Evolutionary conservation across 2,113 vertebrate species (phyloP), one percentile per base, ranked within the genome.

Genomic region (Halichoerus grypus): DNA sequence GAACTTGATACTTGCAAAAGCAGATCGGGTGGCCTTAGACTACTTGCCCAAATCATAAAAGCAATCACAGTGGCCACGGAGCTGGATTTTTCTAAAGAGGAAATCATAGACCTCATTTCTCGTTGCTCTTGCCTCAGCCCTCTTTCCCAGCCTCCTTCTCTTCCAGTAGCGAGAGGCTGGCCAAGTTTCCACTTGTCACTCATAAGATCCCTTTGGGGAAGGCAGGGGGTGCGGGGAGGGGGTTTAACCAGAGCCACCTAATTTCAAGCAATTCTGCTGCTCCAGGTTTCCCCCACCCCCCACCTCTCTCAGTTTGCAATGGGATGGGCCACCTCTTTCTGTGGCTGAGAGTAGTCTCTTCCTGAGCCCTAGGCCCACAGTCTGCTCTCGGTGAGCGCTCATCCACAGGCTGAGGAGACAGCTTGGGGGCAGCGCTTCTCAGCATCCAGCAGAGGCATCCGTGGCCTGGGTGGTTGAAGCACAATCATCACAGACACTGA

Each of bases 401-500:
- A 92, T 71, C 96, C 88, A 31, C 86, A 84, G 69, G 57, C 96
- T 51, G 87, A 91, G 97, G 93, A 81, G 84, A 79, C 69, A 22
- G 94, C 82, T 81, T 84, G 59, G 18, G 22, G 26, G 8, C 59
- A 79, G 61, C 31, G 71, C 84, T 61, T 94, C 94, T 85, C 89
- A 88, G 67, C 12, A 2, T 95, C 89, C 96, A 65, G 57, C 88
- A 85, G 88, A 95, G 91, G 95, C 90, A 97, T 95, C 79, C 96
- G 97, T 96, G 97, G 87, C 76, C 94, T 88, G 51, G 88, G 65
- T 71, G 88, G 85, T 92, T 24, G 72, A 95, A 86, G 65, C 84
- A 69, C 90, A 96, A 83, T 80, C 94, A 92, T 88, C 83, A 51
- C 13, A 88, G 90, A 39, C 3, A 31, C 88, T 49, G 72, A 79